Evolutionary conservation across 2,888 invertebrate genomes (phyloP), one percentile per base, ranked within the genome.

Genomic region (Eristalinus aeneus): DNA sequence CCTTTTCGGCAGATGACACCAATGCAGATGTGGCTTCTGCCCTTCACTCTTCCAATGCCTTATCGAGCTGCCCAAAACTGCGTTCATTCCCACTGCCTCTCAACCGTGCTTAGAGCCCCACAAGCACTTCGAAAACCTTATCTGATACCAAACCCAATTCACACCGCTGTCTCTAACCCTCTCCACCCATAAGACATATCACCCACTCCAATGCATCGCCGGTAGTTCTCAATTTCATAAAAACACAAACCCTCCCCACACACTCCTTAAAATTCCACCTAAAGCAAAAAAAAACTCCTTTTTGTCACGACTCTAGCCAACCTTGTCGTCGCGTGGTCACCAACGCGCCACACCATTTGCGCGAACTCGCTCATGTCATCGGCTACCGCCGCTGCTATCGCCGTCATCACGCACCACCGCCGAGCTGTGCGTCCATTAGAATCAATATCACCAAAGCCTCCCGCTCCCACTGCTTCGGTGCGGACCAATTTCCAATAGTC

Each of bases 401-500:
- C 16, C 32, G 39, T 69, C 64, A 65, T 81, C 75, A 81, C 80
- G 80, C 80, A 80, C 68, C 54, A 64, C 11, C 36, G 12, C 27
- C 65, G 20, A 8, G 10, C 12, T 20, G 53, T 22, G 20, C 22
- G 64, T 34, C 69, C 39, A 69, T 36, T 65, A 71, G 76, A 71
- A 82, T 76, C 72, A 72, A 82, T 81, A 81, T 53, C 34, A 75
- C 71, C 61, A n/a, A n/a, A n/a, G n/a, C n/a, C n/a, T n/a, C 76
- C 12, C 34, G 2, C 2, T 71, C 12, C 34, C 76, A 65, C 23
- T 65, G 54, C 23, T 74, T 39, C 67, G 76, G n/a, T n/a, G n/a
- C n/a, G n/a, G n/a, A 82, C 65, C 61, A 73, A 76, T 78, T 74
- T 82, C 69, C 72, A 86, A 82, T 82, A 82, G 64, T 54, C 69